Evolutionary conservation across 1,140 invertebrate genomes (phyloP).

Genomic region (Dendrolimus kikuchii): DNA sequence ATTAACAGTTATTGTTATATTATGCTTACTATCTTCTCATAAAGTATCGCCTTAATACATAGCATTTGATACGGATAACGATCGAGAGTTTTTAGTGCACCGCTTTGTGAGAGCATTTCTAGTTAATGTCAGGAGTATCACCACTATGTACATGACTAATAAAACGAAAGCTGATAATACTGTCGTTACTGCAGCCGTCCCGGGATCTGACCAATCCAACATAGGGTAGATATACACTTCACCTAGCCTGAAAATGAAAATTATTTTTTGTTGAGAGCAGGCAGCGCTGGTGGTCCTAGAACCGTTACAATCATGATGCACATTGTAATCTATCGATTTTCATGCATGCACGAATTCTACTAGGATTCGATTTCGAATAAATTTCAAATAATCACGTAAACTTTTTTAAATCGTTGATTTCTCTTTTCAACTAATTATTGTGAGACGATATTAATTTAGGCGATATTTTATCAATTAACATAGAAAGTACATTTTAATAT

Average conservation of each 20-base stretch:
- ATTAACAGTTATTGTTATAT: too few relatives aligned
- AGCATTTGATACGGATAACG: conserved; percentile 9
- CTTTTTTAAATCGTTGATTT: too few relatives aligned
- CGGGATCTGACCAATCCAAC: conserved; percentile 50
- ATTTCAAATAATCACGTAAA: too few relatives aligned
- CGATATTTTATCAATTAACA: too few relatives aligned
- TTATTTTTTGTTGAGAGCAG: not conserved
- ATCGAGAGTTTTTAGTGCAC: conserved; percentile 20
- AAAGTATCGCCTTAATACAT: not conserved
- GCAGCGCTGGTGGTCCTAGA: too few relatives aligned
- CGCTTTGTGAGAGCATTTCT: conserved; percentile 30
- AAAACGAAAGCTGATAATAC: conserved; percentile 27
- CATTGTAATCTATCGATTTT: too few relatives aligned
- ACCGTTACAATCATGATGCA: too few relatives aligned
- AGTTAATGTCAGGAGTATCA: conserved; percentile 21
- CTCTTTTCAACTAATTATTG: too few relatives aligned
- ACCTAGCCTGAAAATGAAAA: conserved; percentile 37
- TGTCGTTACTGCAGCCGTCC: conserved; percentile 19
- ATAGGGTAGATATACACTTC: conserved; percentile 48
- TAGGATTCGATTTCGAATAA: too few relatives aligned
- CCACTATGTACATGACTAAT: conserved; percentile 34
- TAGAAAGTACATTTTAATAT: too few relatives aligned
- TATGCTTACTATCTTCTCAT: not conserved
- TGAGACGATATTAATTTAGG: too few relatives aligned
- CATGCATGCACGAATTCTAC: too few relatives aligned